phyloP scores from a whole-genome alignment of 1,140 invertebrate species.

The Drosophila neocordata region DNA sequence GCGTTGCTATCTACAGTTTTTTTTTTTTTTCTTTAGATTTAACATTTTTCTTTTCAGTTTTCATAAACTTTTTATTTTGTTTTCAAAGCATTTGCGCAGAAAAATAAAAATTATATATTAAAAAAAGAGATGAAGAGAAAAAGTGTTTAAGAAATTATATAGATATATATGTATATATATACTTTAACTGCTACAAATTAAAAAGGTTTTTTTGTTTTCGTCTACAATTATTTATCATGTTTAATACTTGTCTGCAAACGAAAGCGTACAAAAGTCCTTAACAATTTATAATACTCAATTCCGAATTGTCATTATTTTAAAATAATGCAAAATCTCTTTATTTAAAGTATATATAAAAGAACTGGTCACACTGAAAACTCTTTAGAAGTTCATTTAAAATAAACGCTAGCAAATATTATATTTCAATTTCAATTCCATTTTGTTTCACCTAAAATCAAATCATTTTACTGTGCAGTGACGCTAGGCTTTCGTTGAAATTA shows the following conservation, averaged over 20 bases:
- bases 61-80: neutral
- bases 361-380: too few relatives aligned
- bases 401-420: too few relatives aligned
- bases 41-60: neutral
- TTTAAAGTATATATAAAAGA: too few relatives aligned
- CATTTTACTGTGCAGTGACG: too few relatives aligned
- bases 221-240: constrained; percentile 2
- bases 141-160: neutral
- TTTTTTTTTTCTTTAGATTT: neutral
- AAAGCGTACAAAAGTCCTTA: neutral
- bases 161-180: neutral
- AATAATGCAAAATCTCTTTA: too few relatives aligned
- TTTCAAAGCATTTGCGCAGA: constrained; percentile 6
- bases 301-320: too few relatives aligned
- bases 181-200: neutral
- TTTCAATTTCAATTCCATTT: too few relatives aligned
- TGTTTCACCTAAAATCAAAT: too few relatives aligned
- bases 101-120: neutral
- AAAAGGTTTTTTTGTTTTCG: neutral
- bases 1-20: constrained; percentile 24
- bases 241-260: neutral
- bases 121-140: neutral
- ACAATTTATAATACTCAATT: neutral
- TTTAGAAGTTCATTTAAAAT: too few relatives aligned
- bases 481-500: too few relatives aligned